phyloP scores from a whole-genome alignment of 1,140 invertebrate genomes.

The Octopus sinensis region DNA sequence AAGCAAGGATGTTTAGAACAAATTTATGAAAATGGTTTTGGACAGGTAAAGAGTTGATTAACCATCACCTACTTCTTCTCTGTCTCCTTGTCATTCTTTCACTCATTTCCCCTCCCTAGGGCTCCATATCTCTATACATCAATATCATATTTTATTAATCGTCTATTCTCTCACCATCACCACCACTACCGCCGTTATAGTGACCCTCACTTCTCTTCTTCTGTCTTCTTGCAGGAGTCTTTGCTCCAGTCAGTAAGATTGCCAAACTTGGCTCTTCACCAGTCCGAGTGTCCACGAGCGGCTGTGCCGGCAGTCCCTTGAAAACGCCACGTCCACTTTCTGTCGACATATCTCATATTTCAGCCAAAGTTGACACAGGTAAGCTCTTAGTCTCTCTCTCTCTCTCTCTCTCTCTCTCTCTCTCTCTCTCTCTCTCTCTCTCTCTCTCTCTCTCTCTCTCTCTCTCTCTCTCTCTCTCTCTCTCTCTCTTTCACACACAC shows the following conservation, averaged over 20 bases:
- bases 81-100: too few species aligned
- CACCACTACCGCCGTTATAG: too few species aligned
- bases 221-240: slow-evolving; percentile 53
- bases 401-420: neutral
- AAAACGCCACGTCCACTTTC: slow-evolving; percentile 26
- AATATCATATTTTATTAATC: too few species aligned
- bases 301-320: slow-evolving; percentile 27
- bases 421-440: neutral
- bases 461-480: too few species aligned
- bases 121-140: too few species aligned
- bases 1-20: too few species aligned
- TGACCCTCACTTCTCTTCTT: neutral
- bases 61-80: too few species aligned
- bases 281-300: slow-evolving; percentile 29
- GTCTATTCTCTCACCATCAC: too few species aligned
- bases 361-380: slow-evolving; percentile 60
- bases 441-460: neutral
- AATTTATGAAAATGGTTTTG: too few species aligned
- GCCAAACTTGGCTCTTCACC: slow-evolving; percentile 43
- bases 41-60: too few species aligned
- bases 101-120: too few species aligned
- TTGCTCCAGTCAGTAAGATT: slow-evolving; percentile 59
- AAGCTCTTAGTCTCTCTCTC: slow-evolving; percentile 12
- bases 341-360: slow-evolving; percentile 57
- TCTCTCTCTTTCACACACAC: too few species aligned